A percentile compares a stretch with the other conserved stretches of the same genome.
These are phyloP conservation scores for Chirona hameri DNA, from an alignment of 2,888 invertebrate species.

Conservation along the genomic window DNA sequence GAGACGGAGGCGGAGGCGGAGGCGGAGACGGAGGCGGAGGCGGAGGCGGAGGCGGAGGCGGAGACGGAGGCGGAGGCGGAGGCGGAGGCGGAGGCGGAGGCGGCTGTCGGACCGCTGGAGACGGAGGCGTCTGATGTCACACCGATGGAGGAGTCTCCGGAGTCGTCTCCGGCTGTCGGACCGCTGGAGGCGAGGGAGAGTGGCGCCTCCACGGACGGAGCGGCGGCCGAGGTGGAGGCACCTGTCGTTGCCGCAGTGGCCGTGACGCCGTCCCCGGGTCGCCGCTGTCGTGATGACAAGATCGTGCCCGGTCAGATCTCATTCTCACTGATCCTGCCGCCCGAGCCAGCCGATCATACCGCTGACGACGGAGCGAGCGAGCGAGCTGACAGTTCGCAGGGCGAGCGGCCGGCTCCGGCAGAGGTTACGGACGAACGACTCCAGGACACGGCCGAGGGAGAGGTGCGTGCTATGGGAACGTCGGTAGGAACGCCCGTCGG, in stretches of 20 bases:
- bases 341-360: neutral
- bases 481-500: neutral
- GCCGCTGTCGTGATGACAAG: neutral
- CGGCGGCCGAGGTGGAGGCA: neutral
- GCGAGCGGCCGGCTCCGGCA: neutral
- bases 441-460: neutral
- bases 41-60: too few species aligned
- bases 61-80: too few species aligned
- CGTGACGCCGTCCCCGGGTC: neutral
- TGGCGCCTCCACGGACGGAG: neutral
- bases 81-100: too few species aligned
- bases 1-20: too few species aligned
- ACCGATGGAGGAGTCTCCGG: neutral
- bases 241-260: neutral
- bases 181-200: neutral
- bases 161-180: neutral
- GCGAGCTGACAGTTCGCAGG: neutral
- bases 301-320: slow-evolving; percentile 12
- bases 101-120: too few species aligned
- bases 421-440: neutral
- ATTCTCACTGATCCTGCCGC: neutral
- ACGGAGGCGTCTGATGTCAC: neutral
- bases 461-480: neutral
- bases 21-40: too few species aligned
- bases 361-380: neutral